Evolutionary conservation across 2,797 vertebrate species (phyloP), one percentile per base, ranked within the genome.

Genomic region (Aeoliscus strigatus): DNA sequence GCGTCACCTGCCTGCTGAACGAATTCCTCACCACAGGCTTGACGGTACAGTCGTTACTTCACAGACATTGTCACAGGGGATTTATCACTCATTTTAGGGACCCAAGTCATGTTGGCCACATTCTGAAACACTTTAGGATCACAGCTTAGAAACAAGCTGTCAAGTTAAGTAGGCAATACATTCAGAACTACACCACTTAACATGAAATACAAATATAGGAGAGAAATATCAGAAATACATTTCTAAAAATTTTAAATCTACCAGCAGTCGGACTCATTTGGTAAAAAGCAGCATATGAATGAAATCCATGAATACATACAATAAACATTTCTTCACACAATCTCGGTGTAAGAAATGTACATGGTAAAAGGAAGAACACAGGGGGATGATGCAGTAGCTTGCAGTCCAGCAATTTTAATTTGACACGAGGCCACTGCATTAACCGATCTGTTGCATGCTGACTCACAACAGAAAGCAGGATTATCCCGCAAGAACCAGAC

Each of bases 81-180:
- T 46, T 66, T 54, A 62, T 60, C 55, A 39, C 53, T 68, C 28
- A 42, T 54, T 66, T 60, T 59, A 70, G n/a, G n/a, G 56, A 56
- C 38, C 33, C 44, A 21, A 46, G 31, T 53, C 15, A 50, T 52
- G 42, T 51, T 55, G 51, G 14, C 39, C 38, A 26, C 39, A 46
- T 33, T 50, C 31, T 50, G 49, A 51, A 29, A 30, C 15, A 3
- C 38, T 23, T 14, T 36, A 37, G 51, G 35, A 57, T 9, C 17
- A 4, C 12, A 27, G 51, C 21, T 60, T 48, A 62, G 28, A 27
- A 48, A 28, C 35, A 56, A 57, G 50, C 59, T 50, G 53, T 61
- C 24, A 4, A 37, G 27, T 30, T 25, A 51, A 51, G 56, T 9
- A 33, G 26, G 31, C 60, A 64, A 49, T 48, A 30, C 58, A 34